Evolutionary conservation across 2,113 vertebrate species (phyloP), one percentile per base, ranked within the genome.

Genomic region (Ursus arctos): DNA sequence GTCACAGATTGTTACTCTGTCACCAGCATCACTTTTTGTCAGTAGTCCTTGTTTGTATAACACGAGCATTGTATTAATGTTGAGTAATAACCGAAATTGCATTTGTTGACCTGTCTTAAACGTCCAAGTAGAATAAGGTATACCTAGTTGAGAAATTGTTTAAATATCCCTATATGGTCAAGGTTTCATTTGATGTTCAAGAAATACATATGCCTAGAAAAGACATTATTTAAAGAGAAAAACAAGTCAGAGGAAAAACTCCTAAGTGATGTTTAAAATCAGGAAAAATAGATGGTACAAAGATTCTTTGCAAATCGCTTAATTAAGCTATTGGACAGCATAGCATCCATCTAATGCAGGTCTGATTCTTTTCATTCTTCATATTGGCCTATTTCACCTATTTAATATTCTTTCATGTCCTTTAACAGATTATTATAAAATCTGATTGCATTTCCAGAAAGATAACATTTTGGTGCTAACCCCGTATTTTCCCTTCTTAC

Each of bases 141-240:
- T 15, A 43, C 12, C 14, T 53, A 16, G 18, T 36, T 15, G 79
- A 76, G 59, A 88, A 77, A 72, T 76, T 1, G 72, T 57, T 92
- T 72, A 74, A 47, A 28, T 72, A 61, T 90, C 18, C 59, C 90
- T 36, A 10, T 69, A 59, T 26, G 3, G 22, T 87, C 12, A 92
- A 80, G 24, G 4, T 91, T 96, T 88, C 36, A 89, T 90, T 90
- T 86, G 47, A 93, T 94, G 95, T 80, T 76, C 31, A 86, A 80
- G 16, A 86, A 76, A 86, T 33, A 69, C 19, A 40, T 51, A 51
- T 53, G n/a, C 19, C 22, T 63, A 81, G 61, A 85, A 79, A 16
- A 84, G 10, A 47, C 2, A 22, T 94, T 36, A 69, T 67, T 88
- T 40, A 33, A 67, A 88, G 77, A 49, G 31, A 5, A 85, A 26